Conservation (phyloP, 2,797 vertebrate species). For the Neosilurus hyrtlii region DNA sequence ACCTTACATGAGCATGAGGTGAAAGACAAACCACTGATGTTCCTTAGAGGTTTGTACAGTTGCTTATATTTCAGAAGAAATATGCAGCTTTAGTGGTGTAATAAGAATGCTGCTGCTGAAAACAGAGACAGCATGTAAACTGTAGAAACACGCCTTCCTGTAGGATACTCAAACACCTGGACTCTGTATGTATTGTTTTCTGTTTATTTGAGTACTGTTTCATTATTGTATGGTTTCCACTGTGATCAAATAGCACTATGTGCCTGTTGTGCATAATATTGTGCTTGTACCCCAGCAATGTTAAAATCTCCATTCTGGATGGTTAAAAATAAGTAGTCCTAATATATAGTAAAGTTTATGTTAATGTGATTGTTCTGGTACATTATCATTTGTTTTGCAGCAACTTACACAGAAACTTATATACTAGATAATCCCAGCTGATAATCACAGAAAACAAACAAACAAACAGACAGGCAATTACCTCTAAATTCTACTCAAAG, state of each 20-base stretch:
- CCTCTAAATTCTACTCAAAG: too few relatives aligned
- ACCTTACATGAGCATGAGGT: constrained; percentile 1
- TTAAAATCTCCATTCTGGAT: background rate
- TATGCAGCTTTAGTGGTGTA: background rate
- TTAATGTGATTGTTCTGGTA: too few relatives aligned
- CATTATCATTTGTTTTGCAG: too few relatives aligned
- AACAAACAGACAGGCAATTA: too few relatives aligned
- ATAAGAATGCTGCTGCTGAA: background rate
- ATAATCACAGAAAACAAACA: too few relatives aligned
- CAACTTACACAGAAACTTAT: too few relatives aligned
- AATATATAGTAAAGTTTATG: background rate
- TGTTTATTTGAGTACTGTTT: background rate
- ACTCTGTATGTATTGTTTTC: too few relatives aligned
- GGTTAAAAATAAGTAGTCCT: background rate
- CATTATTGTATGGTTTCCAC: background rate
- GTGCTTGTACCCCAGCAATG: background rate
- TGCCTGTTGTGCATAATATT: background rate
- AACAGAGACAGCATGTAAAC: background rate
- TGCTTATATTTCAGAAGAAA: background rate
- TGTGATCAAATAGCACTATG: background rate
- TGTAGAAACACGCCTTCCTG: background rate
- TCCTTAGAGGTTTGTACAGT: background rate
- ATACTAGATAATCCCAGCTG: too few relatives aligned
- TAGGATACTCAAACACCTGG: background rate
- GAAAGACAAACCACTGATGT: background rate